A percentile compares a stretch with the other conserved stretches of the same genome.
Conservation (phyloP, 2,888 invertebrate genomes). For the Electrophaes corylata region DNA sequence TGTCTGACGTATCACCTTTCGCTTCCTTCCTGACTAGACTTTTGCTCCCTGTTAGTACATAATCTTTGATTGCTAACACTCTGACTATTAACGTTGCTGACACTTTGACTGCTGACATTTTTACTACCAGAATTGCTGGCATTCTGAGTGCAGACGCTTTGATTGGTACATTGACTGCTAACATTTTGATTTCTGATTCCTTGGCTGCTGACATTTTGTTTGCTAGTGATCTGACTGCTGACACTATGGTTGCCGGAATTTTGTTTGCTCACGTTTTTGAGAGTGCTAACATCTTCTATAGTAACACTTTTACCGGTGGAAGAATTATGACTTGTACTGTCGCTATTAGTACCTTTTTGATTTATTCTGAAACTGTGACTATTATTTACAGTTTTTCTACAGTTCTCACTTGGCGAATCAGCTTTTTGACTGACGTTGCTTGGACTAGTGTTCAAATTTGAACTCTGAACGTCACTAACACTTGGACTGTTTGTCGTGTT, state of each 20-base stretch:
- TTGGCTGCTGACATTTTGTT: neutral
- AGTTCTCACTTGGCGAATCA: slow-evolving; percentile 10
- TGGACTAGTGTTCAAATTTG: slow-evolving; percentile 14
- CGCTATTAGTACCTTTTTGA: slow-evolving; percentile 5
- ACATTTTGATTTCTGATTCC: slow-evolving; percentile 1
- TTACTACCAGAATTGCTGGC: neutral
- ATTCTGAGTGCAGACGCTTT: neutral
- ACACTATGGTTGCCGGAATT: neutral
- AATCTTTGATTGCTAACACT: slow-evolving; percentile 6
- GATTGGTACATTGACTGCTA: slow-evolving; percentile 7
- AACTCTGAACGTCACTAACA: slow-evolving; percentile 10
- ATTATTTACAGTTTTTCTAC: slow-evolving; percentile 6
- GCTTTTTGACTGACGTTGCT: slow-evolving; percentile 11
- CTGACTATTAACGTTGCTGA: slow-evolving; percentile 1
- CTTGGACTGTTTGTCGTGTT: slow-evolving; percentile 13
- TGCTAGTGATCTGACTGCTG: slow-evolving; percentile 4
- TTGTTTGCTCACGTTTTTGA: slow-evolving; percentile 2
- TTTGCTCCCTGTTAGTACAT: slow-evolving; percentile 3
- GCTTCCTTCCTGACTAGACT: slow-evolving; percentile 15
- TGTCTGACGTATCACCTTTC: slow-evolving; percentile 49
- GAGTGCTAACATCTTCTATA: neutral
- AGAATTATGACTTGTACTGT: neutral
- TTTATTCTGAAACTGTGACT: slow-evolving; percentile 25
- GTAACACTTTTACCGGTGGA: neutral
- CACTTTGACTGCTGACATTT: neutral